Evolutionary conservation across 2,888 invertebrate genomes (phyloP), one percentile per base, ranked within the genome.

Genomic region (Lasioglossum marginatum): DNA sequence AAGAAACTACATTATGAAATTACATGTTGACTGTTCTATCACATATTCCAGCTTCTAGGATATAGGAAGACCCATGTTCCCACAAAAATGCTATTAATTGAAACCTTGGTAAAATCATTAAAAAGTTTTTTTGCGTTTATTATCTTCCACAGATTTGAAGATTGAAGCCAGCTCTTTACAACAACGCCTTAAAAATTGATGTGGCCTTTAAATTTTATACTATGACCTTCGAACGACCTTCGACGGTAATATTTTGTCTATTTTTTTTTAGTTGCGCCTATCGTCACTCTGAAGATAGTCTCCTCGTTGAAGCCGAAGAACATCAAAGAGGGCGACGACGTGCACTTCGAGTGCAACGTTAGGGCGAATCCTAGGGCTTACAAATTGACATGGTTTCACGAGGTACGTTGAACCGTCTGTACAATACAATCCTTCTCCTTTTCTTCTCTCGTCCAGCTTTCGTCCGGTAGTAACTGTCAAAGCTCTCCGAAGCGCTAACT

Each of bases 301-400:
- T 97, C 97, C 82, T 97, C 97, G 91, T 96, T 98, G 90, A 97
- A 98, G 94, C 97, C 98, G 19, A 97, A 97, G 91, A 97, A 97
- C 95, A 98, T 98, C 94, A 98, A 98, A 95, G 98, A 98, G 95
- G 98, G 98, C 45, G 98, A 98, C 93, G 98, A 98, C 95, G 98
- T 98, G 79, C 98, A 98, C 95, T 98, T 98, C 95, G 98, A 98
- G 94, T 98, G 98, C 95, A 97, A 97, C 92, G 97, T 98, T 88
- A 97, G 97, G 93, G 97, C 98, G 77, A 98, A 98, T 96, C 98
- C 98, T 31, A 97, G 97, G 93, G 97, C 97, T 70, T 97, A 98
- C 95, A 97, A 98, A 94, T 97, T 98, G 92, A 97, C 97, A 87
- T 98, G 98, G 98, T 98, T 97, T 94, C 98, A 98, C 95, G 97